Evolutionary conservation across 2,888 invertebrate genomes (phyloP).

Genomic region (Platycnemis pennipes): DNA sequence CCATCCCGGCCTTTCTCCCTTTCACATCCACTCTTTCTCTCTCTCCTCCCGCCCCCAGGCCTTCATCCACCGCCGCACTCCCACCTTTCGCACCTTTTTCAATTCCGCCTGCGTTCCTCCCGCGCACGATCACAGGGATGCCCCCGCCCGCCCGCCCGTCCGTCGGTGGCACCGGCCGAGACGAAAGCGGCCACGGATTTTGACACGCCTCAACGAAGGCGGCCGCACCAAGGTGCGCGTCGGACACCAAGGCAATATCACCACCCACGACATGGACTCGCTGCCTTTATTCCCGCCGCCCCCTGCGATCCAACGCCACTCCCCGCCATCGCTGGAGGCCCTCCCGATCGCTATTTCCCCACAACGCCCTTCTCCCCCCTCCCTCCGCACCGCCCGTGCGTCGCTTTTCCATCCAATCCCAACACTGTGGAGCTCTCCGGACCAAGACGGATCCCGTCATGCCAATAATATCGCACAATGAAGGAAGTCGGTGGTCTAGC

Average conservation of each 20-base stretch:
- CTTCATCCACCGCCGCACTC: not conserved
- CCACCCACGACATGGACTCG: not conserved
- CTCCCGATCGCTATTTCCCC: not conserved
- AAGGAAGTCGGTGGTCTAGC: not conserved
- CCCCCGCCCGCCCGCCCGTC: not conserved
- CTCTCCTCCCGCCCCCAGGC: not conserved
- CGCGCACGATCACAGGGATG: not conserved
- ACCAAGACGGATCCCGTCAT: conserved; percentile 7
- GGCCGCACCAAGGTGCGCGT: conserved; percentile 46
- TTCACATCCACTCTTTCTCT: not conserved
- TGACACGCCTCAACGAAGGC: conserved; percentile 46
- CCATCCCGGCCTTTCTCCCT: not conserved
- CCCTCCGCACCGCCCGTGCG: not conserved
- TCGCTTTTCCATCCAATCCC: not conserved
- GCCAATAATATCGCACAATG: conserved; percentile 20
- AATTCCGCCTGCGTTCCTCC: conserved; percentile 18
- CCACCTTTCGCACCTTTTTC: conserved; percentile 29
- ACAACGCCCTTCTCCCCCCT: not conserved
- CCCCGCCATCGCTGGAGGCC: not conserved
- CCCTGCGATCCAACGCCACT: not conserved
- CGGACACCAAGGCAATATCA: not conserved
- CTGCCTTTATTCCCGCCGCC: not conserved
- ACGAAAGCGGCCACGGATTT: conserved; percentile 23
- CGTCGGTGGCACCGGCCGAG: conserved; percentile 4
- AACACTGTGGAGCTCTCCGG: not conserved